These are phyloP conservation scores for Lacanobia oleracea DNA, from an alignment of 2,888 invertebrate genomes.

Conservation along the genomic window DNA sequence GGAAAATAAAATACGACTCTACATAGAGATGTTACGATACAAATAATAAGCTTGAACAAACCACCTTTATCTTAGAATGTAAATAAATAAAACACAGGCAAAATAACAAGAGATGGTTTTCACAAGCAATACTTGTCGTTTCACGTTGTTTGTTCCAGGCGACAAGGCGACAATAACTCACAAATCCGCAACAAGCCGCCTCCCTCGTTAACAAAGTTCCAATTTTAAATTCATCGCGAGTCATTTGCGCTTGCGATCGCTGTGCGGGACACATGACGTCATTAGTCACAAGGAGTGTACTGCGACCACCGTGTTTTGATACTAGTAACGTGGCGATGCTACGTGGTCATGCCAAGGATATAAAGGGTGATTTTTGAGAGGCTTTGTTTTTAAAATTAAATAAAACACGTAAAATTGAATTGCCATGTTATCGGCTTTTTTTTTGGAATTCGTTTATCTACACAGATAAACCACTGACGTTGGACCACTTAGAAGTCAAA, in stretches of 20 bases:
- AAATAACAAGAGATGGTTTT: constrained; percentile 23
- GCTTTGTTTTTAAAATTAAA: too few relatives aligned
- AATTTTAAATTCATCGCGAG: constrained; percentile 90
- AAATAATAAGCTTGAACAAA: not conserved
- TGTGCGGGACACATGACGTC: constrained; percentile 90
- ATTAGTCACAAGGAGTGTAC: constrained; percentile 81
- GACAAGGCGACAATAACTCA: constrained; percentile 80
- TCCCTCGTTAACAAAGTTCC: constrained; percentile 88
- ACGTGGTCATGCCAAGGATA: too few relatives aligned
- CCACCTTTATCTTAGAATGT: too few relatives aligned
- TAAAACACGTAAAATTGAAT: too few relatives aligned
- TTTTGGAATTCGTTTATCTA: too few relatives aligned
- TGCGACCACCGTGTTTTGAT: constrained; percentile 70
- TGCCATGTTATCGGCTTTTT: too few relatives aligned
- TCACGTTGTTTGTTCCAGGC: constrained; percentile 62
- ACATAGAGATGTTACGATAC: not conserved
- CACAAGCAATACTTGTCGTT: constrained; percentile 42
- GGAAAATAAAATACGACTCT: not conserved
- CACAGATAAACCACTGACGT: too few relatives aligned
- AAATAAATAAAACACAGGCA: not conserved
- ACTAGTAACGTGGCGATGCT: constrained; percentile 52
- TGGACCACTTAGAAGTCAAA: too few relatives aligned
- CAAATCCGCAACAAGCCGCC: constrained; percentile 76
- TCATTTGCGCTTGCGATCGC: constrained; percentile 87
- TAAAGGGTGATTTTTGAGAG: too few relatives aligned